Percentiles rank a stretch among this genome's conserved stretches.
phyloP scores from a whole-genome alignment of 2,797 vertebrate genomes.

The Leucoraja ocellata region DNA sequence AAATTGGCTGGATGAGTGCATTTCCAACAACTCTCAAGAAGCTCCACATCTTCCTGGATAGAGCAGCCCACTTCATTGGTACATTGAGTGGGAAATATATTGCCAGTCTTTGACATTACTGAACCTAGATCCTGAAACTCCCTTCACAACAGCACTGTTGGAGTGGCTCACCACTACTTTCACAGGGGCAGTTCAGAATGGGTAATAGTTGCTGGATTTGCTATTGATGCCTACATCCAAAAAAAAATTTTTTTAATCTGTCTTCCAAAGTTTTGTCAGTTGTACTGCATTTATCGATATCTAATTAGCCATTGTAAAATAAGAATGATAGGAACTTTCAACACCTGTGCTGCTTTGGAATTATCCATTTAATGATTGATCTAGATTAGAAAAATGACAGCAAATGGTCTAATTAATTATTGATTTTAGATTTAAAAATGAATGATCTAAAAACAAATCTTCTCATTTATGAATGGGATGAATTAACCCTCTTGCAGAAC shows the following conservation, averaged over 20 bases:
- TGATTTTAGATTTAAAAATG: constrained; percentile 48
- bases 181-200: no score
- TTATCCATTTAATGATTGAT: constrained; percentile 82
- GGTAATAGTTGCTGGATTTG: no score
- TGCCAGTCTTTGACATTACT: no score
- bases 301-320: constrained; percentile 54
- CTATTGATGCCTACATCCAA: no score
- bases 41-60: no score
- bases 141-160: no score
- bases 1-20: no score
- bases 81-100: no score
- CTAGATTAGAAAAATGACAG: constrained; percentile 79
- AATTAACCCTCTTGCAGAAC: background rate
- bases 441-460: constrained; percentile 25
- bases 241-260: background rate
- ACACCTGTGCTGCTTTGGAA: constrained; percentile 63
- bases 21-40: no score
- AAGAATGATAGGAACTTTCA: constrained; percentile 70
- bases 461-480: constrained; percentile 25
- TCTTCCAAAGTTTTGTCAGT: background rate
- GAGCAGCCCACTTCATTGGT: no score
- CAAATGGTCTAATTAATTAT: constrained; percentile 75
- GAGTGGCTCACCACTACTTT: no score
- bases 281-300: constrained; percentile 36
- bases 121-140: no score